Evolutionary conservation across 2,797 vertebrate species (phyloP), one percentile per base, ranked within the genome.

Genomic region (Siniperca obscura): DNA sequence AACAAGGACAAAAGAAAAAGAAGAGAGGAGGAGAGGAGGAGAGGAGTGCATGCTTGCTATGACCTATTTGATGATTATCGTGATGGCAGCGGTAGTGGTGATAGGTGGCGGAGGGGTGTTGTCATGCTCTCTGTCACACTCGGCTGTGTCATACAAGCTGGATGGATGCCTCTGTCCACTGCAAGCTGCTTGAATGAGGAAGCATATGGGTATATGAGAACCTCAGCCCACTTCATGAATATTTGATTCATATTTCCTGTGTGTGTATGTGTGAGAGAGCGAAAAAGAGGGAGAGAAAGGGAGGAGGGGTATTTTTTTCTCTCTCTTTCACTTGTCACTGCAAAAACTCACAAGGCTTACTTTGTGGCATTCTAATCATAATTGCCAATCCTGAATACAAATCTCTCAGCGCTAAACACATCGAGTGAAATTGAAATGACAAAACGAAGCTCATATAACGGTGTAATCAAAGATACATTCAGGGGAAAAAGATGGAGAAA

Each of bases 181-280:
- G 93, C 93, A 95, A 95, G 94, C 93, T 94, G 94, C 91, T 95
- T 92, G 82, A 92, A 91, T 84, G 87, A 90, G 93, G 92, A 94
- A 96, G 93, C 96, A 96, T 95, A 95, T 95, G 95, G 95, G 92
- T 93, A 90, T 80, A 92, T 78, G 90, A 93, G 90, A 94, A 94
- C 92, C 92, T 94, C 92, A 92, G 92, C 94, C 93, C 92, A 91
- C 92, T 93, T 94, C 94, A 95, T 96, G 94, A 95, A 96, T 96
- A 96, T 96, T 96, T 96, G 88, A 96, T 96, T 95, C 90, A 92
- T 93, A 93, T 93, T 94, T 95, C 92, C 90, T 94, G 91, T 92
- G 92, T 83, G 85, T 84, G 84, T 85, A 50, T 86, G 83, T 77
- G 78, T 70, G 38, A 76, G 48, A 73, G 44, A 73, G 48, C 76